A percentile compares a stretch with the other conserved stretches of the same genome.
Evolutionary conservation across 1,140 invertebrate genomes (phyloP).

Genomic region (Drosophila guanche): DNA sequence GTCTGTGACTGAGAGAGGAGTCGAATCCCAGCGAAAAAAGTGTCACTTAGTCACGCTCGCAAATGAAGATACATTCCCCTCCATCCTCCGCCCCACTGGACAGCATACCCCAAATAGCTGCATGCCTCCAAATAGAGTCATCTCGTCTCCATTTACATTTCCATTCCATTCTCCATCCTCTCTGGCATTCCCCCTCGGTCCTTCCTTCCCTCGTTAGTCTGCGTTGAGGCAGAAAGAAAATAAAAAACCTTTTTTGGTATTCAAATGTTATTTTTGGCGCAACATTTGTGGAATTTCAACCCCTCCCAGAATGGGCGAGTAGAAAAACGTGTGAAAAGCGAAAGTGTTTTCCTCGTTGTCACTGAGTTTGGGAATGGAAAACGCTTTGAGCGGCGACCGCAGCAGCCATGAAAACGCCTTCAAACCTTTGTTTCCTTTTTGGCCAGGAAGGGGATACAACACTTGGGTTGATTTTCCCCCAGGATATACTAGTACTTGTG

Average conservation of each 20-base stretch:
- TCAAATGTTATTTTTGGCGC: slow-evolving; percentile 76
- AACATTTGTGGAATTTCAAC: slow-evolving; percentile 60
- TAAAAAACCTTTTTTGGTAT: slow-evolving; percentile 72
- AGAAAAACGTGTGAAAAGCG: slow-evolving; percentile 69
- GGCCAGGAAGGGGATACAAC: slow-evolving; percentile 32
- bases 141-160: slow-evolving; percentile 46
- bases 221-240: slow-evolving; percentile 37
- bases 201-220: slow-evolving; percentile 41
- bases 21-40: slow-evolving; percentile 50
- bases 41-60: slow-evolving; percentile 62
- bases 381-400: slow-evolving; percentile 42
- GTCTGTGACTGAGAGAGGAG: slow-evolving; percentile 4
- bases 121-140: slow-evolving; percentile 51
- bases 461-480: slow-evolving; percentile 46
- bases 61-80: slow-evolving; percentile 52
- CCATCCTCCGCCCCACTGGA: not conserved
- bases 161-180: not conserved
- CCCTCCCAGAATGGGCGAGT: not conserved
- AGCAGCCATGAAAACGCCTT: slow-evolving; percentile 42
- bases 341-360: slow-evolving; percentile 64
- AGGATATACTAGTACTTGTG: not conserved
- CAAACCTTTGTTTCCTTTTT: slow-evolving; percentile 48
- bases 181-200: not conserved
- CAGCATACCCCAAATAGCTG: slow-evolving; percentile 31
- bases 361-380: slow-evolving; percentile 31